Evolutionary conservation across 2,113 vertebrate species (phyloP).

Genomic region (Cochlearius cochlearius): DNA sequence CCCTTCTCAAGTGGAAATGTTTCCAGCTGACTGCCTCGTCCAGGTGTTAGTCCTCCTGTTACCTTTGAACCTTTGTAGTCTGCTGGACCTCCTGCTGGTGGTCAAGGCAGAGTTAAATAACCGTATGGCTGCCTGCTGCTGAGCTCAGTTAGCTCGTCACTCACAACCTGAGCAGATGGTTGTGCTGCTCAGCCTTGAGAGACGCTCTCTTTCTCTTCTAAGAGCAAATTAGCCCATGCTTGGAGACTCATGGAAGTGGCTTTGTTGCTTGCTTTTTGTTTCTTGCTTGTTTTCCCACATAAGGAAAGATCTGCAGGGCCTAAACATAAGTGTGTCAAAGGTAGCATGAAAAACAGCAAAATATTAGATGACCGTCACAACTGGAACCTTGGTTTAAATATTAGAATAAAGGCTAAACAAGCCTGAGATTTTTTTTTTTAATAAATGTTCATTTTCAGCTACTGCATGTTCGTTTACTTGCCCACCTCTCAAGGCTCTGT

Average conservation of each 20-base stretch:
- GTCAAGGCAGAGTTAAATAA: neutral
- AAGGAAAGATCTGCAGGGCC: neutral
- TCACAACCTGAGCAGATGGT: constrained; percentile 44
- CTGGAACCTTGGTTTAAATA: neutral
- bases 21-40: neutral
- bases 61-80: neutral
- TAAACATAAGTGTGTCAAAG: neutral
- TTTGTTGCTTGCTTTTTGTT: neutral
- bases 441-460: neutral
- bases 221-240: constrained; percentile 2
- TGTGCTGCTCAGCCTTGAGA: constrained; percentile 29
- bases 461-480: neutral
- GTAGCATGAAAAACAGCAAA: neutral
- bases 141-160: neutral
- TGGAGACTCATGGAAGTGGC: neutral
- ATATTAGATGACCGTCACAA: neutral
- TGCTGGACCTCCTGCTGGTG: neutral
- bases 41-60: constrained; percentile 16
- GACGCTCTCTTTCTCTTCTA: neutral
- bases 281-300: neutral
- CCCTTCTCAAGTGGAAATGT: neutral
- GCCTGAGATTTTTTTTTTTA: neutral
- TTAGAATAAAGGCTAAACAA: neutral
- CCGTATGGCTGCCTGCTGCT: neutral
- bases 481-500: neutral